Conservation (phyloP, 2,797 vertebrate genomes). For the Mormyrops attenuatus region DNA sequence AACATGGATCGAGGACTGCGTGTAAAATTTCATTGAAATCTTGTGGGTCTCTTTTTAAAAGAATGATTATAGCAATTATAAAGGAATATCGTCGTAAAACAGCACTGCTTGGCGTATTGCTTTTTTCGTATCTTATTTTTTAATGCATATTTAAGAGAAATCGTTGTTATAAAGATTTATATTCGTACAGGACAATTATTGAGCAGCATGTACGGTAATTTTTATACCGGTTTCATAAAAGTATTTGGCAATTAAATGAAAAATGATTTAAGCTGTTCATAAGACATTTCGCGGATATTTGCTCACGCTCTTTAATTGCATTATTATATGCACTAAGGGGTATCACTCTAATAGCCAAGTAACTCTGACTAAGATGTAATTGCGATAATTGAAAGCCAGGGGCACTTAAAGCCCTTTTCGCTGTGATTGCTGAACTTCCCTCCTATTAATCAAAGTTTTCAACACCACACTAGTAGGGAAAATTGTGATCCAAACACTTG, state of each 20-base stretch:
- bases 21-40: neutral
- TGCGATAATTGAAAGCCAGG: neutral
- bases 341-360: neutral
- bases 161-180: neutral
- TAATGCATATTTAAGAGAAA: neutral
- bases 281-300: neutral
- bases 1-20: neutral
- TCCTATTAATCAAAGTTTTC: neutral
- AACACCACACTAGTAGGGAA: neutral
- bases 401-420: neutral
- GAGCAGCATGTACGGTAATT: neutral
- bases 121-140: neutral
- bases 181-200: neutral
- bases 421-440: neutral
- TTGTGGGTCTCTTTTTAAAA: neutral
- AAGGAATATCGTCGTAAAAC: neutral
- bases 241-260: neutral
- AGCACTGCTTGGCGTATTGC: neutral
- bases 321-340: neutral
- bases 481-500: neutral
- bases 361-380: neutral
- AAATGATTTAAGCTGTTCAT: neutral
- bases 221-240: neutral
- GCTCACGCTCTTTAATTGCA: neutral
- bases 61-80: neutral